Evolutionary conservation across 2,797 vertebrate species (phyloP), one percentile per base, ranked within the genome.

Genomic region (Phrynocephalus forsythii): DNA sequence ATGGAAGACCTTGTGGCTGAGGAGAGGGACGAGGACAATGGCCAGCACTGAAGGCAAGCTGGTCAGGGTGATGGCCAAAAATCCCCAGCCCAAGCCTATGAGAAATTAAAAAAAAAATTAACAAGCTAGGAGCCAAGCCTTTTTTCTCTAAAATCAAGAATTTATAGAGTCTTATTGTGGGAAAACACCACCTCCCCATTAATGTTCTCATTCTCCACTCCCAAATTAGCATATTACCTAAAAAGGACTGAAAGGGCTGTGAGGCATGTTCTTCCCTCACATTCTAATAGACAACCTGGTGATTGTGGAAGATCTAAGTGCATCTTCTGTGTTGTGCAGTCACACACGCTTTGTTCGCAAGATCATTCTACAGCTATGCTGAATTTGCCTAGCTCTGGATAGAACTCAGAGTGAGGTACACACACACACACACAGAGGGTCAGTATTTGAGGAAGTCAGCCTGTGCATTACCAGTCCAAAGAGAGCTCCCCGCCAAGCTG

Each of bases 21-120:
- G 93, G 86, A 96, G 94, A 8, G 97, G 95, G 3, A 96, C 89
- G 28, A 97, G 86, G 9, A 91, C 87, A 11, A 98, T 86, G 15
- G 97, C 96, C 86, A 97, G 83, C 5, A 96, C 95, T 0, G 97
- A 96, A 0, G 97, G 97, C 66, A 97, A 75, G 82, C 97, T 97
- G 92, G 97, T 93, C 20, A 96, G 30, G 20, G 96, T 68, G 85
- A 98, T 94, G 0, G 97, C 97, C 95, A 97, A 79, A 13, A 95
- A 92, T 3, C 94, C 97, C 87, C 97, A 97, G 78, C 94, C 95
- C 92, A 98, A 93, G 5, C 97, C 98, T 98, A 93, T 0, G 69
- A 71, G 83, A 5, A 30, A 85, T 11, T 7, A 73, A 33, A 8
- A 71, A 81, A 52, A 50, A 50, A 24, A 20, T 50, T 26, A 68